Evolutionary conservation across 2,113 vertebrate genomes (phyloP), one percentile per base, ranked within the genome.

Genomic region (Holacanthus passer): DNA sequence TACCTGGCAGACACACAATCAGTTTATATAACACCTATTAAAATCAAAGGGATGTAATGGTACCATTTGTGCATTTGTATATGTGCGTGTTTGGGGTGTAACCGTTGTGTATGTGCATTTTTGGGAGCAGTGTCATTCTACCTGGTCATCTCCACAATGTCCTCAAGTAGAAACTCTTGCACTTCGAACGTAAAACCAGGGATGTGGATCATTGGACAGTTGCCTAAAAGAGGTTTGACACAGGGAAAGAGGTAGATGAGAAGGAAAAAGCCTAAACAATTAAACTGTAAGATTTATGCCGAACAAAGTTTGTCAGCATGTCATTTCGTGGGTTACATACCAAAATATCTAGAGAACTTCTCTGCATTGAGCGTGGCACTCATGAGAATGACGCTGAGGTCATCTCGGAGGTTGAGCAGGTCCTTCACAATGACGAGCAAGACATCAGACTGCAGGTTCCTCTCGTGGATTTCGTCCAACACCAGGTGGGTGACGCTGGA

Each of bases 281-380:
- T 9, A 31, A 24, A 59, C 8, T 29, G 20, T 14, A 60, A 43
- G 10, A 41, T 17, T 17, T 16, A 10, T 14, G 24, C 3, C 3
- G 7, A 72, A 58, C 3, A 67, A 31, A 13, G 39, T 14, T 7
- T 32, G 0, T n/a, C n/a, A n/a, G 10, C 5, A 4, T 48, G 6
- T 9, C 0, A 32, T 24, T 52, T 35, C 12, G 8, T 35, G 50
- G 11, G 19, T 0, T 43, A 90, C 95, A 79, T 90, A 99, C 98
- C 96, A 91, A 99, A 99, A 91, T 99, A 99, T 76, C 96, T 95
- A 0, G 98, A 99, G 87, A 99, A 99, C 92, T 99, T 99, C 76
- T 99, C 97, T 3, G 98, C 97, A 24, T 99, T 99, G 85, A 99
- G 89, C 2, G 98, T 99, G 50, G 98, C 98, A 67, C 98, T 99